Conservation (phyloP, 92 coral and sea anemone species). For the Heteractis magnifica region DNA sequence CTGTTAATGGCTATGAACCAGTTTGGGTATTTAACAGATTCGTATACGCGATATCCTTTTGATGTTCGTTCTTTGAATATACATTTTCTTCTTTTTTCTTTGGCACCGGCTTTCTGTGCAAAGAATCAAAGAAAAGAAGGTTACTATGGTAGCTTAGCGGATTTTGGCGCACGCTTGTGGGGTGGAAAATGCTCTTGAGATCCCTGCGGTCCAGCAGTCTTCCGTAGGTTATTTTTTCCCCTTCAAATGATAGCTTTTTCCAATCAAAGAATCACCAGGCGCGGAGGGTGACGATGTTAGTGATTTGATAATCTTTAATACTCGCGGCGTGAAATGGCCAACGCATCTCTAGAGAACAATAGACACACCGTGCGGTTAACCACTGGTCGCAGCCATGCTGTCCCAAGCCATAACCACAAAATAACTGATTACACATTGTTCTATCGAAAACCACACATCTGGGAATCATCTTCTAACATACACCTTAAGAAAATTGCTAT, state of each 20-base stretch:
- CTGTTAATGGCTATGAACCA: constrained; percentile 50
- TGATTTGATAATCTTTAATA: not conserved
- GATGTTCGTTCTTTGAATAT: constrained; percentile 41
- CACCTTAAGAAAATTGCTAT: not conserved
- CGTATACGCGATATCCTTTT: constrained; percentile 37
- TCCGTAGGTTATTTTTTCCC: not conserved
- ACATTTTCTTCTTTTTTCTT: constrained; percentile 40
- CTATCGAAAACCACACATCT: not conserved
- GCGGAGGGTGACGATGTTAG: not conserved
- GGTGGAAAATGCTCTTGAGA: no score
- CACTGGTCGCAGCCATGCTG: not conserved
- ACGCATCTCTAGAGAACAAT: constrained; percentile 23
- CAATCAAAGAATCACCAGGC: not conserved
- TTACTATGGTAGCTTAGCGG: no score
- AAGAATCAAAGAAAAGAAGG: not conserved
- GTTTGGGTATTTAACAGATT: constrained; percentile 39
- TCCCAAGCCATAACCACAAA: not conserved
- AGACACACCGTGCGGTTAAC: not conserved
- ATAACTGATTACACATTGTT: not conserved
- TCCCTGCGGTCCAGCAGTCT: no score
- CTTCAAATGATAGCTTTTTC: not conserved
- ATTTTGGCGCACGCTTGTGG: no score
- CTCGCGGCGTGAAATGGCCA: constrained; percentile 28
- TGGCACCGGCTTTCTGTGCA: constrained; percentile 14
- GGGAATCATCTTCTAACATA: not conserved